phyloP scores from a whole-genome alignment of 2,797 vertebrate genomes.

The Chromis chromis region DNA sequence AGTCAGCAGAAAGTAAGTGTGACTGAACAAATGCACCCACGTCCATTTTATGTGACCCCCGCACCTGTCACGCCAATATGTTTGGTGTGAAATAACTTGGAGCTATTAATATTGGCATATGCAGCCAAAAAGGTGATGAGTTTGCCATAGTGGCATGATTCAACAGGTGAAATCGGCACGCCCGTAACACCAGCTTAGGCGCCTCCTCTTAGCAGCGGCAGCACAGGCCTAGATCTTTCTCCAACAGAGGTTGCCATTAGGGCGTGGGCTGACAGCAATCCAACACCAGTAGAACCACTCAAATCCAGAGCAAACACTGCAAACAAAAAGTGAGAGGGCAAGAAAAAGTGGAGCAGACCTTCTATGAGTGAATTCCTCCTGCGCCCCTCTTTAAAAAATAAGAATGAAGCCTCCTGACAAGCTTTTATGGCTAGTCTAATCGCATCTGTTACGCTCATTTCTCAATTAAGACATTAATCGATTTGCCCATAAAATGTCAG shows the following conservation, averaged over 20 bases:
- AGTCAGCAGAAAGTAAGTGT: slow-evolving; percentile 23
- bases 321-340: slow-evolving; percentile 65
- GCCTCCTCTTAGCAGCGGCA: slow-evolving; percentile 44
- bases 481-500: not conserved
- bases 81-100: not conserved
- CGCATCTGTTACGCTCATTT: not conserved
- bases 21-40: not conserved
- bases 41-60: slow-evolving; percentile 16
- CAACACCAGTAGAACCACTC: slow-evolving; percentile 61
- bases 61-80: slow-evolving; percentile 20
- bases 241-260: slow-evolving; percentile 61
- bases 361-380: slow-evolving; percentile 60
- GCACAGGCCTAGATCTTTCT: slow-evolving; percentile 57
- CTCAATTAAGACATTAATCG: not conserved
- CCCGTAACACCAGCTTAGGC: slow-evolving; percentile 67
- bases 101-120: slow-evolving; percentile 18
- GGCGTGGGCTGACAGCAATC: slow-evolving; percentile 72
- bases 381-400: slow-evolving; percentile 52
- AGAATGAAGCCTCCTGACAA: slow-evolving; percentile 67
- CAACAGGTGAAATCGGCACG: slow-evolving; percentile 74
- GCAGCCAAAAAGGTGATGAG: slow-evolving; percentile 40
- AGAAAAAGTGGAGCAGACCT: slow-evolving; percentile 69
- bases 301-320: slow-evolving; percentile 75
- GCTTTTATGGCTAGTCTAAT: slow-evolving; percentile 51
- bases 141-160: slow-evolving; percentile 72